These are phyloP conservation scores for Coelopa pilipes DNA, from an alignment of 2,888 invertebrate species.

Conservation along the genomic window DNA sequence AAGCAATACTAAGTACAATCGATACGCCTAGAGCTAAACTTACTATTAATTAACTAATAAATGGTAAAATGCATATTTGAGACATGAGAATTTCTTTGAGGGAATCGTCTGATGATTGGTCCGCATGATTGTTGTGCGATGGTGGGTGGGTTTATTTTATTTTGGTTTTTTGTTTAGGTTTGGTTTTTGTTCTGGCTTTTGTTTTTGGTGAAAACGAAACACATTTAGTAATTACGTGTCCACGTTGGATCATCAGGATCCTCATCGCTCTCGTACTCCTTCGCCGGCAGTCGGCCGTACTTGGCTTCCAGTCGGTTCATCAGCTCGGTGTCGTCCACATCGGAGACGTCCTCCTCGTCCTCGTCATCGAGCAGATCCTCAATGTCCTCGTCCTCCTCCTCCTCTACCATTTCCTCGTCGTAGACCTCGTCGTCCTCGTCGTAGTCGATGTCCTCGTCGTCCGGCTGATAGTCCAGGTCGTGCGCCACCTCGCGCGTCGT, in stretches of 20 bases:
- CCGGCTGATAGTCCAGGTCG: conserved; percentile 47
- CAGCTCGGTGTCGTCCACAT: conserved; percentile 77
- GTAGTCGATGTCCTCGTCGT: conserved; percentile 60
- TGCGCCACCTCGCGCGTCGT: conserved; percentile 43
- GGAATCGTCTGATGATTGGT: conserved; percentile 15
- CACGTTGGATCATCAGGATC: conserved; percentile 65
- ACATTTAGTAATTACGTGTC: conserved; percentile 67
- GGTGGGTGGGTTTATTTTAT: conserved; percentile 1
- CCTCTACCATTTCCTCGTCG: conserved; percentile 43
- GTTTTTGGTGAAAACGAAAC: conserved; percentile 5
- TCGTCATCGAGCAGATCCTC: conserved; percentile 67
- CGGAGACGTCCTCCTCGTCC: conserved; percentile 70
- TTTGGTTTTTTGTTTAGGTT: conserved; percentile 15
- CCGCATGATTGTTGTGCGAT: conserved; percentile 7
- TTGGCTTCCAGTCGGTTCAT: conserved; percentile 77
- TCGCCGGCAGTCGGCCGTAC: conserved; percentile 76
- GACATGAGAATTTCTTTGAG: conserved; percentile 2
- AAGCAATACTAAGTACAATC: neutral
- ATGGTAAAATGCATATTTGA: conserved; percentile 29
- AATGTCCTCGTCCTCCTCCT: conserved; percentile 64
- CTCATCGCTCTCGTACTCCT: conserved; percentile 69
- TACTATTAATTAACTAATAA: conserved; percentile 24
- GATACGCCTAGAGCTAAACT: conserved; percentile 14
- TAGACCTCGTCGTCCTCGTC: conserved; percentile 55
- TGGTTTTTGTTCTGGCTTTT: too few species aligned